These are phyloP conservation scores for Micronisus gabar DNA, from an alignment of 2,113 vertebrate genomes.

Conservation along the genomic window DNA sequence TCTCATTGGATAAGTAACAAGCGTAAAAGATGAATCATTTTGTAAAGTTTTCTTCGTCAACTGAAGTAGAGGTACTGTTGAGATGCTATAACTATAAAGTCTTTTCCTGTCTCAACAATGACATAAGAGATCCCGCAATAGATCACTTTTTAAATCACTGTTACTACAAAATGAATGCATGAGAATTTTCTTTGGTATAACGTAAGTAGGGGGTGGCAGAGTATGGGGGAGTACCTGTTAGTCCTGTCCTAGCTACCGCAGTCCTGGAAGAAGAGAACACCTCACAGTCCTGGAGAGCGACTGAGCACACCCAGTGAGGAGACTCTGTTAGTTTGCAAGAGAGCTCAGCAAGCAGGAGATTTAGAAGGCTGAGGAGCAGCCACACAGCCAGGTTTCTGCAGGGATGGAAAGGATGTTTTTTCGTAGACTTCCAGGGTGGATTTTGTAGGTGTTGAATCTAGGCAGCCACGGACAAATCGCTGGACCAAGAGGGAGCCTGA, in stretches of 20 bases:
- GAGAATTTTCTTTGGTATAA: not conserved
- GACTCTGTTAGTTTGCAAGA: not conserved
- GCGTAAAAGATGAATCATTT: not conserved
- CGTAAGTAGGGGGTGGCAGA: not conserved
- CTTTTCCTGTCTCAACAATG: not conserved
- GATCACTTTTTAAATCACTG: not conserved
- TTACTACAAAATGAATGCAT: not conserved
- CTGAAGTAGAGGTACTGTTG: not conserved
- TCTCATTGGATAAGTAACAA: not conserved
- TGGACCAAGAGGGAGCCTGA: not conserved
- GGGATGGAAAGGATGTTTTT: not conserved
- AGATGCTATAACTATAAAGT: not conserved
- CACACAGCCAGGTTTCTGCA: not conserved
- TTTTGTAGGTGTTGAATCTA: not conserved
- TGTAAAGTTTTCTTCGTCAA: not conserved
- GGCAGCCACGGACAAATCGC: not conserved
- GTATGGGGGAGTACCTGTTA: not conserved
- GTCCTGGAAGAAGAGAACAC: not conserved
- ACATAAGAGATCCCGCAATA: not conserved
- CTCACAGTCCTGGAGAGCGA: not conserved
- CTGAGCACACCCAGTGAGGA: not conserved
- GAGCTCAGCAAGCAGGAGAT: not conserved
- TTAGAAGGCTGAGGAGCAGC: not conserved
- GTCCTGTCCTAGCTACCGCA: not conserved
- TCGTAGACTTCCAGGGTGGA: not conserved